Evolutionary conservation across 2,113 vertebrate species (phyloP).

Genomic region (Otus sunia): DNA sequence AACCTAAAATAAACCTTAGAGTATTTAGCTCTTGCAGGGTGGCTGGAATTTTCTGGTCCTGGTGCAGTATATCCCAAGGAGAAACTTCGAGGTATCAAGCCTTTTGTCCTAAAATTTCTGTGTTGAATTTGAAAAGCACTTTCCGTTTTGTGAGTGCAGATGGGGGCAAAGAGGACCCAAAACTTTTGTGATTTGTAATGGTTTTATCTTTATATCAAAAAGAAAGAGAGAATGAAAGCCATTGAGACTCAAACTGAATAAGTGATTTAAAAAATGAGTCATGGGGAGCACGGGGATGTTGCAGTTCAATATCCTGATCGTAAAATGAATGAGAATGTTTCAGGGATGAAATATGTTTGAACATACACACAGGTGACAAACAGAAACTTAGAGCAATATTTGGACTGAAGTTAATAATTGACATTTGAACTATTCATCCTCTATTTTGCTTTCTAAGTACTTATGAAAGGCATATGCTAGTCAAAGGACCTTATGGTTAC

Average conservation of each 20-base stretch:
- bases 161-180: neutral
- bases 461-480: neutral
- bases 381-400: neutral
- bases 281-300: rapidly evolving
- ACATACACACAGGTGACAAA: neutral
- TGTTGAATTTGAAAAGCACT: neutral
- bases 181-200: neutral
- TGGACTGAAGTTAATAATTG: neutral
- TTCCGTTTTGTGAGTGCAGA: neutral
- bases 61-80: neutral
- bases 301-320: neutral
- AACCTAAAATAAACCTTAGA: neutral
- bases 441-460: neutral
- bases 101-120: neutral
- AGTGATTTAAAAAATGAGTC: neutral
- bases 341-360: neutral
- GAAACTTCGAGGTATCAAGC: neutral
- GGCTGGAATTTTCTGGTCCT: neutral
- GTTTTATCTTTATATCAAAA: neutral
- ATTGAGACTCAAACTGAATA: neutral
- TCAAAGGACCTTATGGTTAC: neutral
- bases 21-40: neutral
- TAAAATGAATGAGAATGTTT: neutral
- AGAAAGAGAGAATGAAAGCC: neutral
- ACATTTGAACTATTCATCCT: neutral